phyloP scores from a whole-genome alignment of 2,797 vertebrate genomes.

The Pelodytes ibericus region DNA sequence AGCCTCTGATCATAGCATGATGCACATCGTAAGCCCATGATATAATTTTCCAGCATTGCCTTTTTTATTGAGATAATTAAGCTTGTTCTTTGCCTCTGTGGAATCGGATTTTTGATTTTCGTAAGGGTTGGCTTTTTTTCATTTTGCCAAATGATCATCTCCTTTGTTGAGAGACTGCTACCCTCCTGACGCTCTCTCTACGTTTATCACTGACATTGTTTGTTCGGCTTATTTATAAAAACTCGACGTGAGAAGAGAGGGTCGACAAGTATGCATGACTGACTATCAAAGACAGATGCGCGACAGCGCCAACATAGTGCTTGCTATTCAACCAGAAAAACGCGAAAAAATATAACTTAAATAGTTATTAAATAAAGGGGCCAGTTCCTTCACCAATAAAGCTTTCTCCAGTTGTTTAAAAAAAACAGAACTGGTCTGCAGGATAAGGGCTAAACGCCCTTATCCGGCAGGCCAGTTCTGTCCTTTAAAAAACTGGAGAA shows the following conservation, averaged over 20 bases:
- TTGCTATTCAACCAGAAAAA: not conserved
- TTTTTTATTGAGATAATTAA: not conserved
- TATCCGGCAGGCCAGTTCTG: too few species aligned
- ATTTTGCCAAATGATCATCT: slow-evolving; percentile 39
- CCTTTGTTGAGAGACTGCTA: slow-evolving; percentile 10
- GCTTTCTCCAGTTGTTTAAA: not conserved
- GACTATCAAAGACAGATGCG: not conserved
- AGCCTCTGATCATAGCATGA: not conserved
- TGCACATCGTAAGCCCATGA: not conserved
- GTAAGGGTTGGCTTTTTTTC: slow-evolving; percentile 24
- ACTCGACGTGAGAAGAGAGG: slow-evolving; percentile 20
- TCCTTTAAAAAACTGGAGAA: too few species aligned
- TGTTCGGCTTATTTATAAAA: slow-evolving; percentile 26
- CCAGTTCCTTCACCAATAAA: not conserved
- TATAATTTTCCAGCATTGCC: not conserved
- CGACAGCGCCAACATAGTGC: not conserved
- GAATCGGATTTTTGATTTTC: slow-evolving; percentile 12
- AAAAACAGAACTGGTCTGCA: too few species aligned
- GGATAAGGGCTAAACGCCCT: too few species aligned
- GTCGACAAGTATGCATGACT: not conserved
- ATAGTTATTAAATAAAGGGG: too few species aligned
- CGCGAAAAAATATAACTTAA: too few species aligned
- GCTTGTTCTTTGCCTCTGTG: not conserved
- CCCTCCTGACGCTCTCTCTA: slow-evolving; percentile 27
- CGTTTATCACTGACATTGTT: slow-evolving; percentile 37